Base-by-base conservation (phyloP, 1,140 invertebrate species). In the Drosophila nebulosa region DNA sequence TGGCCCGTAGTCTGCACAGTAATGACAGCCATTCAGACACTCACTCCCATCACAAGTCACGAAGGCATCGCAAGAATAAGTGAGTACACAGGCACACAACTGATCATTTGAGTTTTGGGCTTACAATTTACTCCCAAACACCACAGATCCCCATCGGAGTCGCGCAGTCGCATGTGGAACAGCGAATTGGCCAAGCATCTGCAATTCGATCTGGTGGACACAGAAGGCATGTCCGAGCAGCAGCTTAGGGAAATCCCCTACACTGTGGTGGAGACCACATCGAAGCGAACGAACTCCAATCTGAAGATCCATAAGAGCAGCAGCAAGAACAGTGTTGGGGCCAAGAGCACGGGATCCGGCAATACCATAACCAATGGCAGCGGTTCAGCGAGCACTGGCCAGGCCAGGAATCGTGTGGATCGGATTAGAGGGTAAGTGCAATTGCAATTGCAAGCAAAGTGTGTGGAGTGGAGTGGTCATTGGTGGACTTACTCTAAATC, bases 171-270 rank as follows among this genome's bases (percentile, higher is more conserved):
- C 83, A 92, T 93, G 56, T 92, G 93, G 80, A 92, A 96, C 30
- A 95, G 94, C 74, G 96, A 97, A 92, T 89, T 97, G 66, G 94
- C 94, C 70, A 94, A 94, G 91, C 97, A 98, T 92, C 93, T 99
- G 76, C 96, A 98, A 90, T 98, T 97, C 92, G 95, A 96, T 84
- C 92, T 98, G 77, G 94, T 98, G 53, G 97, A 98, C 74, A 97
- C 97, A 0, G 94, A 94, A 16, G 96, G 96, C 35, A 96, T 98
- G 95, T 96, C 95, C 51, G 96, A 97, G 78, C 95, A 96, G 69
- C 96, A 98, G 89, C 93, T 98, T 3, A 94, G 95, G 74, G 96
- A 98, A 91, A 98, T 98, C 75, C 96, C 97, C 2, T 99, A 98
- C 91, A 97, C 96, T 2, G 96, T 97, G 59, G 96, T 98, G 2